phyloP scores from a whole-genome alignment of 2,113 vertebrate species.

The Todiramphus saurophagus region DNA sequence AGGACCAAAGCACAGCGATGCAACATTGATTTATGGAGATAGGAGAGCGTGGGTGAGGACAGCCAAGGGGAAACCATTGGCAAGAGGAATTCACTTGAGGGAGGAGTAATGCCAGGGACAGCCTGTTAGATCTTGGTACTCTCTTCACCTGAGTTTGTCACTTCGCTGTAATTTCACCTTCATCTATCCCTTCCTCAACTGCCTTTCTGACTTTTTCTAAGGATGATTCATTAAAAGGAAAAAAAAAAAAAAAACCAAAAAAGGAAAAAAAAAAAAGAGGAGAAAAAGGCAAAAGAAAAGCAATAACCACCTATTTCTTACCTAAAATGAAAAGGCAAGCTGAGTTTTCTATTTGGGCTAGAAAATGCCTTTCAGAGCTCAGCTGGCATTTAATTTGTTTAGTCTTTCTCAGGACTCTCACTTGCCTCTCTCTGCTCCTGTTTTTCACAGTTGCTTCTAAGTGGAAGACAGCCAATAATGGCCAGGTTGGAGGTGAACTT shows the following conservation, averaged over 20 bases:
- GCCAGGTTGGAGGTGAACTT: conserved; percentile 23
- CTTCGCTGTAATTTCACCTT: not conserved
- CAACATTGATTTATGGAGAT: not conserved
- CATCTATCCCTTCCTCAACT: not conserved
- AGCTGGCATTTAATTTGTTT: conserved; percentile 45
- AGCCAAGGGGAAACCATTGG: not conserved
- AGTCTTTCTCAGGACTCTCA: not conserved
- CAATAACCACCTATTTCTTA: not conserved
- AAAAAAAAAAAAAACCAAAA: not conserved
- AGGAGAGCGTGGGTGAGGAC: not conserved
- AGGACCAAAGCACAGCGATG: not conserved
- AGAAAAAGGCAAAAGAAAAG: not conserved
- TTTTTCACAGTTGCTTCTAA: not conserved
- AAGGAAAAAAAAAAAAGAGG: not conserved
- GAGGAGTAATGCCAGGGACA: not conserved
- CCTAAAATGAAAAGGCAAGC: not conserved
- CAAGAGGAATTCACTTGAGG: not conserved
- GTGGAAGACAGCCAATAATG: not conserved
- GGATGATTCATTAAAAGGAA: not conserved
- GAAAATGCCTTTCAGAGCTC: conserved; percentile 5
- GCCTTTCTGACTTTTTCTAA: not conserved
- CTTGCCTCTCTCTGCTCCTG: not conserved
- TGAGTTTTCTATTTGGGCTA: not conserved
- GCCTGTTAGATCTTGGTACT: not conserved
- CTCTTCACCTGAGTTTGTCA: conserved; percentile 1